Percentiles rank a stretch among this genome's conserved stretches.
Conservation (phyloP, 2,113 vertebrate genomes). For the Paralichthys olivaceus region DNA sequence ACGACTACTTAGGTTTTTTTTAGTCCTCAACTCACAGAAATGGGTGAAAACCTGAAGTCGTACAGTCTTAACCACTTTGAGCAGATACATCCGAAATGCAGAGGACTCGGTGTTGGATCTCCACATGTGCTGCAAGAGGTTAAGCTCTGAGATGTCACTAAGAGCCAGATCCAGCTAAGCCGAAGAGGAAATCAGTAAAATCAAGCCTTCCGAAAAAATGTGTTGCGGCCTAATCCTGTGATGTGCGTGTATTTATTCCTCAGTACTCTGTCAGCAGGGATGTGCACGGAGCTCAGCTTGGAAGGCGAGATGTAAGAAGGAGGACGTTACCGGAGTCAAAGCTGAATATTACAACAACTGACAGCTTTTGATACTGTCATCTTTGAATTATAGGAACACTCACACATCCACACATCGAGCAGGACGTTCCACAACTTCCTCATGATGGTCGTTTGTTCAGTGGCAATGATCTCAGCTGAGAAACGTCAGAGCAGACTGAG, state of each 20-base stretch:
- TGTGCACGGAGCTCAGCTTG: background rate
- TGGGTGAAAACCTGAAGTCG: too few relatives aligned
- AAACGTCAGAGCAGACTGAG: slow-evolving; percentile 24
- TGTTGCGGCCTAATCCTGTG: background rate
- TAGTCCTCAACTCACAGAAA: too few relatives aligned
- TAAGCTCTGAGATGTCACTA: too few relatives aligned
- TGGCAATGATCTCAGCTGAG: slow-evolving; percentile 2
- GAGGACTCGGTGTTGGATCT: too few relatives aligned
- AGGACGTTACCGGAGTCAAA: slow-evolving; percentile 9
- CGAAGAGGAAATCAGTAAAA: too few relatives aligned
- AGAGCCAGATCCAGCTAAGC: too few relatives aligned
- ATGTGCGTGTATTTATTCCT: background rate
- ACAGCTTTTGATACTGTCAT: slow-evolving; percentile 22
- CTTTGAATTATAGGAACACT: slow-evolving; percentile 21
- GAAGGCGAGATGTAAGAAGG: background rate
- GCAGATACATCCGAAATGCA: too few relatives aligned
- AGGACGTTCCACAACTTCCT: slow-evolving; percentile 11
- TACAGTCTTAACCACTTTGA: too few relatives aligned
- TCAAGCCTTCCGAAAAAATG: background rate
- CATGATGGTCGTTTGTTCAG: background rate
- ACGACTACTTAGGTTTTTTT: too few relatives aligned
- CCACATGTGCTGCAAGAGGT: too few relatives aligned
- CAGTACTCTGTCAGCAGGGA: background rate
- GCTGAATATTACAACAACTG: slow-evolving; percentile 4
- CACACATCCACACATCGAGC: background rate